Base-by-base conservation (phyloP, 2,888 invertebrate genomes). In the Lissocephala sabroskyi region DNA sequence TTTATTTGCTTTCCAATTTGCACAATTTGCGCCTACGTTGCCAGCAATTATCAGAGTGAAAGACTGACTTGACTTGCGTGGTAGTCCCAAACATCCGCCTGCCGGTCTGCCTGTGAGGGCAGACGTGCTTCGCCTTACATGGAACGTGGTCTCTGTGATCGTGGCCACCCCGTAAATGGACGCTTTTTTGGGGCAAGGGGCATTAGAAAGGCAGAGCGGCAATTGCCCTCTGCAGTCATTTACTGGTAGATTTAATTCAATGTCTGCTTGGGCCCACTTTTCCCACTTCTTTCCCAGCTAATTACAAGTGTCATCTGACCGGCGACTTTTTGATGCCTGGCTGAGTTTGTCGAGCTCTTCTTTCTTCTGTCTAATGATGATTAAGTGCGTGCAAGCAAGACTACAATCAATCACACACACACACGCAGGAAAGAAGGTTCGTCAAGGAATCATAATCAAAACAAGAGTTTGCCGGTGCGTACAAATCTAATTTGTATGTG, bases 401-500 rank as follows among this genome's bases (percentile, higher is more conserved):
- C 36, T 16, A 32, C 36, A 59, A 51, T 59, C 51, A 56, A 62
- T 56, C 62, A 49, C 45, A 50, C 41, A 54, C n/a, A n/a, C n/a
- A n/a, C n/a, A n/a, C n/a, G n/a, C n/a, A n/a, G n/a, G n/a, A n/a
- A n/a, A n/a, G n/a, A n/a, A n/a, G n/a, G n/a, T n/a, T n/a, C n/a
- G n/a, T n/a, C n/a, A n/a, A n/a, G n/a, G n/a, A n/a, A n/a, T n/a
- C n/a, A n/a, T n/a, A n/a, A n/a, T 28, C 41, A 41, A 41, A 23
- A 7, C 7, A 23, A 5, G 23, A 23, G 23, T 23, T 7, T 23
- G n/a, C n/a, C n/a, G 6, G 33, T 36, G 13, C 32, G 43, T 50
- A 49, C 50, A 49, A 56, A 41, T 62, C 49, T 46, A 65, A 67
- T 71, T 65, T 65, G 59, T 71, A 75, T 71, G 73, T n/a, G n/a